phyloP scores from a whole-genome alignment of 2,797 vertebrate genomes.

The Enteromius paludinosus region DNA sequence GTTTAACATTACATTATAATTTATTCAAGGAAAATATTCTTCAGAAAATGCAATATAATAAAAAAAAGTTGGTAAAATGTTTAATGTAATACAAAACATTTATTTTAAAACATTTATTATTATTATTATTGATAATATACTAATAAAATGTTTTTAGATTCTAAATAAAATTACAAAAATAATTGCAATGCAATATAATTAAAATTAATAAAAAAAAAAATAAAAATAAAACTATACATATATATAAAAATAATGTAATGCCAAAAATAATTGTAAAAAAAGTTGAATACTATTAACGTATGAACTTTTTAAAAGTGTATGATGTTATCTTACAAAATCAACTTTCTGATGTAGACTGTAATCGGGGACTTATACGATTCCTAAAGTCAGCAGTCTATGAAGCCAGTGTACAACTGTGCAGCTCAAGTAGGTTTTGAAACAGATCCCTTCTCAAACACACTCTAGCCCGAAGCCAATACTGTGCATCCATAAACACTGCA shows the following conservation, averaged over 20 bases:
- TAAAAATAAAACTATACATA: too few species aligned
- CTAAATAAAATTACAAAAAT: not conserved
- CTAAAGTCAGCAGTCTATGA: not conserved
- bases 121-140: too few species aligned
- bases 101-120: not conserved
- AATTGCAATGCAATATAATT: not conserved
- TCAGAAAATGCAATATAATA: not conserved
- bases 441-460: not conserved
- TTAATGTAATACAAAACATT: not conserved
- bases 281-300: not conserved
- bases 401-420: not conserved
- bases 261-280: not conserved
- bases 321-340: not conserved
- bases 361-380: not conserved
- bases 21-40: not conserved
- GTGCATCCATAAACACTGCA: conserved; percentile 16
- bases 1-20: not conserved
- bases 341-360: not conserved
- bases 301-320: not conserved
- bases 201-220: not conserved
- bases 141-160: too few species aligned
- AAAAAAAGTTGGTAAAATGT: not conserved
- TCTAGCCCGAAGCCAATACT: conserved; percentile 15
- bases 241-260: not conserved
- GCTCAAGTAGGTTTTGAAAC: not conserved